Conservation (phyloP, 2,113 vertebrate genomes). For the Amphilophus citrinellus region DNA sequence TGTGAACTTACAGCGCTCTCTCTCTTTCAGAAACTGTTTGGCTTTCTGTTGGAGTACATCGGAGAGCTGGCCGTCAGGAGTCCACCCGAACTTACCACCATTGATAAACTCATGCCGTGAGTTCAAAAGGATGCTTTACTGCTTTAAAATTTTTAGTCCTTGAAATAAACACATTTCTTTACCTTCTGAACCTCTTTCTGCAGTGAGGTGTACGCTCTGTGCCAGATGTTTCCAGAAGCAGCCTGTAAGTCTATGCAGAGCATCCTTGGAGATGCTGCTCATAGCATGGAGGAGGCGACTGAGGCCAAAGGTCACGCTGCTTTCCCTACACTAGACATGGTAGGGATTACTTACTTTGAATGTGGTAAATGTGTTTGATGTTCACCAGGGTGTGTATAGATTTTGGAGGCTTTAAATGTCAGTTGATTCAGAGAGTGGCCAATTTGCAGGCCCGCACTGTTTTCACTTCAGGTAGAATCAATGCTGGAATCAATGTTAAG, state of each 20-base stretch:
- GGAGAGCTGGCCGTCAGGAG: constrained; percentile 84
- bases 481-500: not conserved
- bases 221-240: constrained; percentile 91
- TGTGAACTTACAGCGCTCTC: not conserved
- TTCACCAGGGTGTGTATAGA: not conserved
- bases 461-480: not conserved
- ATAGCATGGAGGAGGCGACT: constrained; percentile 84
- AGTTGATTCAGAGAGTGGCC: not conserved
- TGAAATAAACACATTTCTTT: not conserved
- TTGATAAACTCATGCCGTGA: constrained; percentile 89
- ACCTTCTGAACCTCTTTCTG: not conserved
- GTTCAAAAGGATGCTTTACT: constrained; percentile 61
- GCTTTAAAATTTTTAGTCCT: not conserved
- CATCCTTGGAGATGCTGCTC: constrained; percentile 85
- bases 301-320: constrained; percentile 85
- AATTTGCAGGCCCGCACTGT: not conserved
- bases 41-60: constrained; percentile 91
- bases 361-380: not conserved
- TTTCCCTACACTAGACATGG: constrained; percentile 87
- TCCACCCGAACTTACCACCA: constrained; percentile 83
- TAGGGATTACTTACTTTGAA: constrained; percentile 56
- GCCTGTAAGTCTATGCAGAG: constrained; percentile 82
- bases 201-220: constrained; percentile 88
- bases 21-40: constrained; percentile 87
- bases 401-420: not conserved